Percentiles rank a stretch among this genome's conserved stretches.
phyloP scores from a whole-genome alignment of 1,140 invertebrate species.

The Mamestra configurata region DNA sequence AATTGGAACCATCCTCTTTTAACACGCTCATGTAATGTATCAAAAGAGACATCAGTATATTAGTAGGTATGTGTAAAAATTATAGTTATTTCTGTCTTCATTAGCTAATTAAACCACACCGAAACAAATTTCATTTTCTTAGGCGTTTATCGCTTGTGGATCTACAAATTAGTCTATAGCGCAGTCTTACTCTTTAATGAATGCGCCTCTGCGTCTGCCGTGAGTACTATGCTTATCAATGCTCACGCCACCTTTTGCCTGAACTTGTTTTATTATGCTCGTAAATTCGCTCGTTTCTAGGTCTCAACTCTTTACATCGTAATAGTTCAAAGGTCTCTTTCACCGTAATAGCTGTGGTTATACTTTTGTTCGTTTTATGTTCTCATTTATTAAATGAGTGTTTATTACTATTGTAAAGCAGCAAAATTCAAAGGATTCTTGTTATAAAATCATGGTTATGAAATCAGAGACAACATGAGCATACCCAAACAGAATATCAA shows the following conservation, averaged over 20 bases:
- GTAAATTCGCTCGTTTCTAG: slow-evolving; percentile 40
- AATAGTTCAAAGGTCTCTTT: slow-evolving; percentile 6
- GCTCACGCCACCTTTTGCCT: slow-evolving; percentile 20
- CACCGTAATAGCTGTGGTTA: background rate
- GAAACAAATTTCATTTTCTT: slow-evolving; percentile 17
- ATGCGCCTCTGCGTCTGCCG: slow-evolving; percentile 29
- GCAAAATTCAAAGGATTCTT: background rate
- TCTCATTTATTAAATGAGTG: slow-evolving; percentile 18
- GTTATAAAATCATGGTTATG: too few relatives aligned
- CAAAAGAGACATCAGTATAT: slow-evolving; percentile 13
- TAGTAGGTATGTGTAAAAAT: background rate
- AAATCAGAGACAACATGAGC: background rate
- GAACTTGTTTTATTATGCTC: slow-evolving; percentile 36
- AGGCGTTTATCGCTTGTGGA: slow-evolving; percentile 24
- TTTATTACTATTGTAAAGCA: slow-evolving; percentile 9
- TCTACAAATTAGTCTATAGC: slow-evolving; percentile 29
- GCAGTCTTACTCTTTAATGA: slow-evolving; percentile 4
- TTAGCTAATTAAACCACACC: slow-evolving; percentile 20
- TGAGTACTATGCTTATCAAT: slow-evolving; percentile 37
- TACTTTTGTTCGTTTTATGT: slow-evolving; percentile 10
- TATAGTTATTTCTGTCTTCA: background rate
- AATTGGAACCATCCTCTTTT: background rate
- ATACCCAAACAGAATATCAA: background rate
- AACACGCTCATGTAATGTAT: slow-evolving; percentile 13
- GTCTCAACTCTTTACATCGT: slow-evolving; percentile 27